These are phyloP conservation scores for Mesocricetus auratus DNA, from an alignment of 2,113 vertebrate genomes.

Conservation along the genomic window DNA sequence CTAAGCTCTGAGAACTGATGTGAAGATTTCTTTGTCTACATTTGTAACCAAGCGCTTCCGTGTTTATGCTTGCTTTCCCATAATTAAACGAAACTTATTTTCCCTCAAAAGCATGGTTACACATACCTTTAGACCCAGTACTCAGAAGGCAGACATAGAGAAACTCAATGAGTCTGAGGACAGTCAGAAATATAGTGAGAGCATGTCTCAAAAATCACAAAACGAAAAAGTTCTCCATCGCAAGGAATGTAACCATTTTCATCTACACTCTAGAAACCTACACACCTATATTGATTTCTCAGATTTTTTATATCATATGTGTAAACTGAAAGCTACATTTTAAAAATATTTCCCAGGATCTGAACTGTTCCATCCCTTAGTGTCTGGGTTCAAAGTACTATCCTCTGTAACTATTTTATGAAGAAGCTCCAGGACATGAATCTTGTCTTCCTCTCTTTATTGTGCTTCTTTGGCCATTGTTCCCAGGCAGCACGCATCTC, in stretches of 20 bases:
- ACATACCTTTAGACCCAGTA: not conserved
- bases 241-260: not conserved
- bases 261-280: not conserved
- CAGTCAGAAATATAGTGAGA: not conserved
- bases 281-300: not conserved
- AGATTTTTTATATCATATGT: not conserved
- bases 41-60: not conserved
- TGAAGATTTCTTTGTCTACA: not conserved
- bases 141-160: not conserved
- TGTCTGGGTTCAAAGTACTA: not conserved
- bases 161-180: no score
- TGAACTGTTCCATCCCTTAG: not conserved
- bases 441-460: not conserved
- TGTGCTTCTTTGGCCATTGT: no score
- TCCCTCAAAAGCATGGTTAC: not conserved
- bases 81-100: not conserved
- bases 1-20: not conserved
- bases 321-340: not conserved
- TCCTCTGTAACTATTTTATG: not conserved
- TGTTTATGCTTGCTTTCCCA: not conserved
- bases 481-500: not conserved
- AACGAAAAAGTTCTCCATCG: not conserved
- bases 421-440: not conserved
- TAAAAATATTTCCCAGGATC: not conserved
- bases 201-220: not conserved